Conservation (phyloP, 2,113 vertebrate species). For the Gasterosteus nipponicus region DNA sequence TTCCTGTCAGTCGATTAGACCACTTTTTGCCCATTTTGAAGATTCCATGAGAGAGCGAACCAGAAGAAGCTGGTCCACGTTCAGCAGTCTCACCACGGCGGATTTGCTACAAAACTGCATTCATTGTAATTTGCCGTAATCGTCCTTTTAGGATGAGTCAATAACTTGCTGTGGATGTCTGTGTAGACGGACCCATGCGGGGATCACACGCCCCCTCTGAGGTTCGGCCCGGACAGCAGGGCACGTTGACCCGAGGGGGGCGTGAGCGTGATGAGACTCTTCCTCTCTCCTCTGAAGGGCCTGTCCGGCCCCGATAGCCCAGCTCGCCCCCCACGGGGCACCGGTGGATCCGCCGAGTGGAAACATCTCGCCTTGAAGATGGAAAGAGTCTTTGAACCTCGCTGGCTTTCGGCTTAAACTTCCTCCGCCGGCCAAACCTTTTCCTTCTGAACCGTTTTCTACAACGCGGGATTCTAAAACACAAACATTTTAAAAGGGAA, state of each 20-base stretch:
- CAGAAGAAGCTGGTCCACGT: no score
- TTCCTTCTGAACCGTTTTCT: no score
- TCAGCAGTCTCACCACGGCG: neutral
- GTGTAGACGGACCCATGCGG: neutral
- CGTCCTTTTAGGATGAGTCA: neutral
- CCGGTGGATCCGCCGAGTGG: slow-evolving; percentile 23
- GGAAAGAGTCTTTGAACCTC: slow-evolving; percentile 5
- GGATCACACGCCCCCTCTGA: neutral
- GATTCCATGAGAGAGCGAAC: no score
- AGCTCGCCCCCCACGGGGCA: slow-evolving; percentile 13
- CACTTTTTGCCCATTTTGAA: no score
- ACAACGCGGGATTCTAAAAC: no score
- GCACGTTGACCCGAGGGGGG: neutral
- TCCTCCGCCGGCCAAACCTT: neutral
- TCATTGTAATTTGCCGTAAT: neutral
- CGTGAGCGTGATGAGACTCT: slow-evolving; percentile 1
- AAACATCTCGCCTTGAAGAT: no score
- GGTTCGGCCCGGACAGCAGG: neutral
- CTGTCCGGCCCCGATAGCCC: slow-evolving; percentile 36
- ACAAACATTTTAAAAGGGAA: no score
- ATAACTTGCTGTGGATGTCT: neutral
- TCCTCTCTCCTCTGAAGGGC: slow-evolving; percentile 20
- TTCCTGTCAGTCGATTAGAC: no score
- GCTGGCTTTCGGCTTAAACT: slow-evolving; percentile 8
- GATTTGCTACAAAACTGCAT: neutral